These are phyloP conservation scores for Andrena trimmerana DNA, from an alignment of 2,888 invertebrate genomes.

Conservation along the genomic window DNA sequence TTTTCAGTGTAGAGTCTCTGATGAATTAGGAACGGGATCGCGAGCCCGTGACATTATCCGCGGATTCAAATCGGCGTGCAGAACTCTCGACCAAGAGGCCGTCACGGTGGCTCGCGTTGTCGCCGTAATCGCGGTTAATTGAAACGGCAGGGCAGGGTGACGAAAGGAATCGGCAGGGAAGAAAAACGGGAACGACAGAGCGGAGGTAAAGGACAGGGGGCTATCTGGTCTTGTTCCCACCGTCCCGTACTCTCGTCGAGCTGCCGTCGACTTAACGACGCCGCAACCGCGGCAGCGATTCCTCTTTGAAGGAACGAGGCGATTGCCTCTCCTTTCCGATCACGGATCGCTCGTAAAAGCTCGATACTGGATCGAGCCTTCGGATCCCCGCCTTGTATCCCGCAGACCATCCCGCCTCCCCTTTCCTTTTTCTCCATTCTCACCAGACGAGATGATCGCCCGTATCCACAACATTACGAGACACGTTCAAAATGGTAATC, in stretches of 20 bases:
- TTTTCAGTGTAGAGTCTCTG: constrained; percentile 57
- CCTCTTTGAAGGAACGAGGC: constrained; percentile 66
- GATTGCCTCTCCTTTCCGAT: constrained; percentile 72
- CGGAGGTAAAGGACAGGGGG: constrained; percentile 33
- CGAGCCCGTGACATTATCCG: constrained; percentile 51
- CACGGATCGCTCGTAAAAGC: constrained; percentile 74
- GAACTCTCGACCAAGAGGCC: constrained; percentile 50
- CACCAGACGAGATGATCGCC: constrained; percentile 56
- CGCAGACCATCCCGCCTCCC: constrained; percentile 12
- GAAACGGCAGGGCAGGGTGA: constrained; percentile 68
- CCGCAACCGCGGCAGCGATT: constrained; percentile 63
- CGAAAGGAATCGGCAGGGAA: constrained; percentile 7
- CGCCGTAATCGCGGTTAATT: constrained; percentile 78
- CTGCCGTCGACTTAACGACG: constrained; percentile 73
- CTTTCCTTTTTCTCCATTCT: constrained; percentile 57
- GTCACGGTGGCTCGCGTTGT: constrained; percentile 65
- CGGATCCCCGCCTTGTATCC: constrained; percentile 54
- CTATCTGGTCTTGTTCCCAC: constrained; percentile 70
- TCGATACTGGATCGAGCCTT: constrained; percentile 68
- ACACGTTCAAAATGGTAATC: constrained; percentile 73
- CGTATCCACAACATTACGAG: constrained; percentile 62
- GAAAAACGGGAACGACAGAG: constrained; percentile 14
- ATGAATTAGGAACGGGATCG: constrained; percentile 43
- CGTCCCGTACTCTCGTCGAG: constrained; percentile 65
- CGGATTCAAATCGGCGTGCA: constrained; percentile 26